These are phyloP conservation scores for Podiceps cristatus DNA, from an alignment of 2,113 vertebrate species.

Conservation along the genomic window DNA sequence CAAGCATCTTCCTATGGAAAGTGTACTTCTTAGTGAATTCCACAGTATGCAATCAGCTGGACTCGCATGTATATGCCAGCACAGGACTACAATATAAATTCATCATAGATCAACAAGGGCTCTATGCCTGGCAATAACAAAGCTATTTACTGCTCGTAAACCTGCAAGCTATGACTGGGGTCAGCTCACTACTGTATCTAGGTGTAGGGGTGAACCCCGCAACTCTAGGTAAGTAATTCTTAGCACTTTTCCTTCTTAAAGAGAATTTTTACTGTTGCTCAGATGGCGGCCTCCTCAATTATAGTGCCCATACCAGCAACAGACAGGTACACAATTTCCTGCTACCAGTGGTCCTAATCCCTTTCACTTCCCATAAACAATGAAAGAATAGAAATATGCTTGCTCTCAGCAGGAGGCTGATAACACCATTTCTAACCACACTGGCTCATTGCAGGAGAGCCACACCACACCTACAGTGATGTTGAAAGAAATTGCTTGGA, in stretches of 20 bases:
- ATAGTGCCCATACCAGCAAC: rapidly evolving
- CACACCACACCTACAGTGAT: background rate
- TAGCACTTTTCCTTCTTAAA: background rate
- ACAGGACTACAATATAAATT: background rate
- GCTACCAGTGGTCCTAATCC: background rate
- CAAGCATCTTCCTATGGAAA: background rate
- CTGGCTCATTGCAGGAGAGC: background rate
- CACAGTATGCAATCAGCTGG: background rate
- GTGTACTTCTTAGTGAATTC: background rate
- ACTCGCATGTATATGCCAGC: background rate
- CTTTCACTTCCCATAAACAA: background rate
- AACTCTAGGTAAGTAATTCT: background rate
- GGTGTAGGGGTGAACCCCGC: background rate
- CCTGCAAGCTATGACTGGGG: background rate
- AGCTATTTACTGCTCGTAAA: background rate
- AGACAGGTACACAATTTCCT: background rate
- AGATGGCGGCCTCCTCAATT: background rate
- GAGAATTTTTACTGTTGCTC: background rate
- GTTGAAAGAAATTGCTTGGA: background rate
- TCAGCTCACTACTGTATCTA: background rate
- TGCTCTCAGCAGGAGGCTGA: background rate
- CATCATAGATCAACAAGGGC: background rate
- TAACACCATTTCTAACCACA: background rate
- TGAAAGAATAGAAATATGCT: background rate
- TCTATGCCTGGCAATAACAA: background rate